A percentile compares a stretch with the other conserved stretches of the same genome.
phyloP scores from a whole-genome alignment of 2,113 vertebrate genomes.

The Podilymbus podiceps region DNA sequence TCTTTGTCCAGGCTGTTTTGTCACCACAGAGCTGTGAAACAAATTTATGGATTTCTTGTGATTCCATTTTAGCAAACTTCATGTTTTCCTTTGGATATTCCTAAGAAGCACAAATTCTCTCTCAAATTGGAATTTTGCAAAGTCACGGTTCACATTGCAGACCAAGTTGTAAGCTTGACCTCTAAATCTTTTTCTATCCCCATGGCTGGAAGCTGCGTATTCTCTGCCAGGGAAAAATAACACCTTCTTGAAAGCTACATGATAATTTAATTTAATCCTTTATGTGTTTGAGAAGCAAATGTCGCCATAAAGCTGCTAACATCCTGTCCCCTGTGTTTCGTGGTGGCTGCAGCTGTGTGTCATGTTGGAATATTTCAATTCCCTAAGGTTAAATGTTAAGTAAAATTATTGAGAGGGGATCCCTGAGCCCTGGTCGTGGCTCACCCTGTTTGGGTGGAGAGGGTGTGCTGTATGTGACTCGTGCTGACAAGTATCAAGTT shows the following conservation, averaged over 20 bases:
- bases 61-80: background rate
- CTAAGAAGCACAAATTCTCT: background rate
- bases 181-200: background rate
- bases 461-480: background rate
- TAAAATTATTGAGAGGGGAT: background rate
- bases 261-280: constrained; percentile 20
- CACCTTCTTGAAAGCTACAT: background rate
- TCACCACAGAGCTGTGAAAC: background rate
- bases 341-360: background rate
- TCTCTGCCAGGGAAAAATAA: background rate
- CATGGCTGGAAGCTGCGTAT: background rate
- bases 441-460: background rate
- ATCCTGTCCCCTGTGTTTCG: background rate
- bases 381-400: constrained; percentile 4
- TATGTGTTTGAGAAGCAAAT: background rate
- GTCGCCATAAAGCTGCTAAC: constrained; percentile 1
- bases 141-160: background rate
- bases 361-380: background rate
- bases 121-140: background rate
- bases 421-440: background rate
- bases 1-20: background rate
- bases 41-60: background rate
- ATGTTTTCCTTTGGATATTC: background rate
- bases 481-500: background rate
- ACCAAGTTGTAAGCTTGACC: background rate